A percentile compares a stretch with the other conserved stretches of the same genome.
phyloP scores from a whole-genome alignment of 2,797 vertebrate species.

The Lerista edwardsae region DNA sequence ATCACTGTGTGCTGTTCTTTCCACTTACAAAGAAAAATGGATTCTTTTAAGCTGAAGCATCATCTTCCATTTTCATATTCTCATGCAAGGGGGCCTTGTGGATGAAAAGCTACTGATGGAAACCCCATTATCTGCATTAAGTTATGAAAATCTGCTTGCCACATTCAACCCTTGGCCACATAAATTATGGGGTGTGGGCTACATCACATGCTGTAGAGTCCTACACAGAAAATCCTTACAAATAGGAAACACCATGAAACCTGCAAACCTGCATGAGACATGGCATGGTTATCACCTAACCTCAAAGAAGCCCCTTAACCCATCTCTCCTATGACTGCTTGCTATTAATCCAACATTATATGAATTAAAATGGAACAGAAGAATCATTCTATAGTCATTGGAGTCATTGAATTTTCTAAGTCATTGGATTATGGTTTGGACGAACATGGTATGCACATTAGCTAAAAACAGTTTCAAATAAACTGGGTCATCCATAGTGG shows the following conservation, averaged over 20 bases:
- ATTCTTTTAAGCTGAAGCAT: slow-evolving; percentile 29
- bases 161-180: not conserved
- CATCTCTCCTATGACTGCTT: no score
- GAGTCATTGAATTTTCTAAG: no score
- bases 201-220: not conserved
- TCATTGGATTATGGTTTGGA: no score
- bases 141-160: not conserved
- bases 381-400: no score
- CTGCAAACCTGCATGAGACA: no score
- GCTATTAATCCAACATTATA: no score
- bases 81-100: not conserved
- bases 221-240: not conserved
- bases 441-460: no score
- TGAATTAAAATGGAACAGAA: no score
- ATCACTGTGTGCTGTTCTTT: slow-evolving; percentile 34
- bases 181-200: not conserved
- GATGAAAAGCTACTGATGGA: not conserved
- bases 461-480: no score
- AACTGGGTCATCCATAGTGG: no score
- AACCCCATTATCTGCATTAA: not conserved
- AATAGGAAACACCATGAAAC: not conserved
- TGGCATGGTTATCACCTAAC: not conserved
- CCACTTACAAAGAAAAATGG: slow-evolving; percentile 50
- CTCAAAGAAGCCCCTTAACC: no score
- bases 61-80: slow-evolving; percentile 7